Evolutionary conservation across 2,797 vertebrate species (phyloP).

Genomic region (Nannoperca obscura): DNA sequence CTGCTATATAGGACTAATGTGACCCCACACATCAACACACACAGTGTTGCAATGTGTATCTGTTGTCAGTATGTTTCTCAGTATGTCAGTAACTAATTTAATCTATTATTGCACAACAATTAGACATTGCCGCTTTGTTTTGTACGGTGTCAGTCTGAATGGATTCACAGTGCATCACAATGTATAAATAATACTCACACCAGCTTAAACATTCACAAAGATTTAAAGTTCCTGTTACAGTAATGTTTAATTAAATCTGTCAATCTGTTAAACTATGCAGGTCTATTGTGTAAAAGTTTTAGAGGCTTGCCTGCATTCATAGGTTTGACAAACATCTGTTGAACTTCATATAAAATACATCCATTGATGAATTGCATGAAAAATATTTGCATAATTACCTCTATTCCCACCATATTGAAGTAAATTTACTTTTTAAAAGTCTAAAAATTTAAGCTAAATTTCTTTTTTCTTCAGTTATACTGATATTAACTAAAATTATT

Average conservation of each 20-base stretch:
- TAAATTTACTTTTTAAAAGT: neutral
- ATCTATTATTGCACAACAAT: neutral
- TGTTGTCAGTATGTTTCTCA: neutral
- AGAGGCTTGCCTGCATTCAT: neutral
- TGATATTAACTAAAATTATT: neutral
- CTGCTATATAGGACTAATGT: slow-evolving; percentile 4
- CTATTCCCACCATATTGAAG: neutral
- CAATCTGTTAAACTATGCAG: neutral
- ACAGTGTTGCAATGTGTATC: neutral
- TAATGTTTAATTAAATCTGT: slow-evolving; percentile 3
- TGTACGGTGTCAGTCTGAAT: neutral
- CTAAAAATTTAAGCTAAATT: neutral
- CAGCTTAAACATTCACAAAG: neutral
- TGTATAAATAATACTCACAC: neutral
- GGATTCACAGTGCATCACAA: neutral
- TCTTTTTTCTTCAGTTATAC: too few species aligned
- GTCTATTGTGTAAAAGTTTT: neutral
- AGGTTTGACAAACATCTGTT: neutral
- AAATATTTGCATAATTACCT: neutral
- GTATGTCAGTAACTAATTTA: neutral
- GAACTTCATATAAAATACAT: neutral
- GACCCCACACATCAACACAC: slow-evolving; percentile 6
- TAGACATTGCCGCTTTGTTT: slow-evolving; percentile 1
- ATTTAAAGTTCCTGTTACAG: neutral
- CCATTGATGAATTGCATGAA: neutral